phyloP scores from a whole-genome alignment of 2,113 vertebrate species.

The Geothlypis trichas region DNA sequence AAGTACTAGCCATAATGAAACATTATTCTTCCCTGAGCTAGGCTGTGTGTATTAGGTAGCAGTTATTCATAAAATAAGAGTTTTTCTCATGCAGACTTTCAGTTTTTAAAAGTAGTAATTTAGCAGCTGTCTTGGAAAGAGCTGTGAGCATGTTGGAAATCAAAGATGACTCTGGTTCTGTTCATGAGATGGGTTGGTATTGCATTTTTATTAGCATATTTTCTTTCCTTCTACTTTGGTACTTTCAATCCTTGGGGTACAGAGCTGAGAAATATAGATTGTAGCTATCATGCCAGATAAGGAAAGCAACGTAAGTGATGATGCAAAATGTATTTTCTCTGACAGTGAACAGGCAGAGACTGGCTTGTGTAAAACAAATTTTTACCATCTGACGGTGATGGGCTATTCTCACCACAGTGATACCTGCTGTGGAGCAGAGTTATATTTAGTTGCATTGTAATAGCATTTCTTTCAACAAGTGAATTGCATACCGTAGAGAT shows the following conservation, averaged over 20 bases:
- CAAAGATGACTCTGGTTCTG: slow-evolving; percentile 13
- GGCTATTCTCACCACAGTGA: not conserved
- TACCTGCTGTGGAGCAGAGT: slow-evolving; percentile 6
- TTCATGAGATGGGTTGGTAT: slow-evolving; percentile 1
- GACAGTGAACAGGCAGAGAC: slow-evolving; percentile 31
- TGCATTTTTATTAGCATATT: not conserved
- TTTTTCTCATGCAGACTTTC: not conserved
- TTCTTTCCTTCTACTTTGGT: slow-evolving; percentile 17
- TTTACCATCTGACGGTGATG: not conserved
- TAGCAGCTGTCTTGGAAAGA: slow-evolving; percentile 12
- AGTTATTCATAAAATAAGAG: slow-evolving; percentile 32
- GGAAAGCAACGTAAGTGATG: slow-evolving; percentile 29
- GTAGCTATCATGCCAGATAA: slow-evolving; percentile 13
- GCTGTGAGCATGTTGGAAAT: not conserved
- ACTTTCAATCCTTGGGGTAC: not conserved
- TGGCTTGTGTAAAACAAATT: not conserved
- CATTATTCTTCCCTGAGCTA: not conserved
- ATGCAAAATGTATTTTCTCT: slow-evolving; percentile 46
- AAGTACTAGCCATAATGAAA: not conserved
- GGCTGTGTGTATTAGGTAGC: not conserved
- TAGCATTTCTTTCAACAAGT: not conserved
- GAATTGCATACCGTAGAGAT: not conserved
- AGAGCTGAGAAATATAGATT: slow-evolving; percentile 29
- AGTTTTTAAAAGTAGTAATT: slow-evolving; percentile 10
- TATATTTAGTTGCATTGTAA: slow-evolving; percentile 20